Evolutionary conservation across 2,797 vertebrate species (phyloP), one percentile per base, ranked within the genome.

Genomic region (Streptopelia turtur): DNA sequence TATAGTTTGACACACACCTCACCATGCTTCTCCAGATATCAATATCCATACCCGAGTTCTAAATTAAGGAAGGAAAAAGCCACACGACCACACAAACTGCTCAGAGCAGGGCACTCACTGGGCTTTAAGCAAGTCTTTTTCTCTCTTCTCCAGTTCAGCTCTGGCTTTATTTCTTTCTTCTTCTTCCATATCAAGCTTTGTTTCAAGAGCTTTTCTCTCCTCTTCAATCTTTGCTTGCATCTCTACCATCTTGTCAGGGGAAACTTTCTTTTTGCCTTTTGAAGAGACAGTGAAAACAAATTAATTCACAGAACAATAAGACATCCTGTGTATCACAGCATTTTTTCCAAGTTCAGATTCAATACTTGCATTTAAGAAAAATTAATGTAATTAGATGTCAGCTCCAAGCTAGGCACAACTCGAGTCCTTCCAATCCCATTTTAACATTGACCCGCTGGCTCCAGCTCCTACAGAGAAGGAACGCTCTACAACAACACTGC

Each of bases 161-260:
- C 99, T 98, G 17, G 99, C 99, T 98, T 99, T 99, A 97, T 99
- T 99, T 96, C 99, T 98, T 97, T 99, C 99, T 97, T 99, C 99
- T 93, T 99, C 99, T 94, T 99, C 99, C 99, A 99, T 99, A 96
- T 99, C 99, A 79, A 99, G 98, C 93, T 99, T 99, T 78, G 99
- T 99, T 97, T 99, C 99, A 96, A 99, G 98, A 28, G 98, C 99
- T 96, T 99, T 99, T 95, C 99, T 98, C 96, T 99, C 99, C 91
- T 99, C 99, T 88, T 99, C 99, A 84, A 99, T 99, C 97, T 99
- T 99, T 11, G 99, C 99, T 98, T 99, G 99, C 99, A 99, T 99
- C 97, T 99, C 99, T 92, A 99, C 98, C 99, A 99, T 99, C 97
- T 99, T 99, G 97, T 99, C 99, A 41, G 99, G 98, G 30, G 99